Evolutionary conservation across 2,113 vertebrate genomes (phyloP), one percentile per base, ranked within the genome.

Genomic region (Pedionomus torquatus): DNA sequence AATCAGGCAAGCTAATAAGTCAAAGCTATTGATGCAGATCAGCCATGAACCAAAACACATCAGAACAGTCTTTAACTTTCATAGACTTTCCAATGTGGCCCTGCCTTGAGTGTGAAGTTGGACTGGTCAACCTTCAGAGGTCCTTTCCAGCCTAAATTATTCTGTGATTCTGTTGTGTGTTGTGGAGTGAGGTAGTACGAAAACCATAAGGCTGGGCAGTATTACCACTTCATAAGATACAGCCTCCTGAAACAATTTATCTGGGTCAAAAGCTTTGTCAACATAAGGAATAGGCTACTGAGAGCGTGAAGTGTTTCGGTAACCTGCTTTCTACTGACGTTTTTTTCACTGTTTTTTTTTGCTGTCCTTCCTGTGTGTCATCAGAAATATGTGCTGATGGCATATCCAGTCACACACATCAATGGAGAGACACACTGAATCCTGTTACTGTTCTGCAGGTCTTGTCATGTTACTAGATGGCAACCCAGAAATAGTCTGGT

Each of bases 401-500:
- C 46, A 7, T 43, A 8, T 51, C 17, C 28, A n/a, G 57, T 35
- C 35, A 18, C 41, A 17, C 1, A 0, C 16, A 3, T n/a, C 0
- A 11, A 4, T 1, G 1, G 52, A 46, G 72, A 77, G 28, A 39
- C 17, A 11, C 18, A 4, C 0, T 7, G 49, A 46, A 37, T 72
- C 68, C 83, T 76, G 28, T 61, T 46, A 0, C 41, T 52, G 61
- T 17, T 39, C 74, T 66, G 52, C 49, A 41, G 28, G 28, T 61
- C 54, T 74, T 61, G 79, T 46, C 24, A 1, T 10, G 1, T 16
- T 74, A 15, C 70, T 90, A 68, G 44, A 28, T 74, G 63, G 79
- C 17, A 83, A 63, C 60, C 18, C 68, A 57, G 58, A 61, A 86
- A 33, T 52, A n/a, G 15, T 41, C n/a, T 83, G 24, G 54, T 52